phyloP scores from a whole-genome alignment of 2,797 vertebrate species.

The Nyctalus aviator region DNA sequence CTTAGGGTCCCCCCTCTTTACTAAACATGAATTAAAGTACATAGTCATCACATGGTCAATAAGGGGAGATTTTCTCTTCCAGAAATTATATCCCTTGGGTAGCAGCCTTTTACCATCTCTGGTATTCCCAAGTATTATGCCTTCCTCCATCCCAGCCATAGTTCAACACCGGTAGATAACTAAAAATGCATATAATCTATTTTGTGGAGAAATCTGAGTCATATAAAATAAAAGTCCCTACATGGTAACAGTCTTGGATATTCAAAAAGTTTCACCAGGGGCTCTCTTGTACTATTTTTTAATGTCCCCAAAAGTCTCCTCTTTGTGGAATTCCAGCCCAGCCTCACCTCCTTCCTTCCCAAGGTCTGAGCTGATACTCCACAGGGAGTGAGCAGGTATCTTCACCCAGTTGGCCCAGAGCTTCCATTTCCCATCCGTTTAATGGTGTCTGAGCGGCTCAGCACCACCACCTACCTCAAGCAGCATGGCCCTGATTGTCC shows the following conservation, averaged over 20 bases:
- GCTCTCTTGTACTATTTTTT: background rate
- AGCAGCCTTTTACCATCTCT: background rate
- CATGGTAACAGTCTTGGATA: background rate
- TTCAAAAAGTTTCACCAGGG: slow-evolving; percentile 4
- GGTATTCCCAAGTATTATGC: background rate
- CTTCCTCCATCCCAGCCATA: background rate
- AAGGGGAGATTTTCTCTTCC: background rate
- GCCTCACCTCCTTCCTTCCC: background rate
- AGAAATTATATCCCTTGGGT: background rate
- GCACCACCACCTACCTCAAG: too few relatives aligned
- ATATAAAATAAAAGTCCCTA: background rate
- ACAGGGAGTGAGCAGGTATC: background rate
- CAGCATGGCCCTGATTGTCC: background rate
- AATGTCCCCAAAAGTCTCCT: background rate
- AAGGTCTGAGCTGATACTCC: background rate
- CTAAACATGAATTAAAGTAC: background rate
- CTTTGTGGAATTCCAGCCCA: background rate
- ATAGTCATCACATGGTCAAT: background rate
- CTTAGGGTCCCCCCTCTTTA: background rate
- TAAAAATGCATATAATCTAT: background rate
- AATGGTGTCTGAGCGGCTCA: background rate
- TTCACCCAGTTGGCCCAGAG: background rate
- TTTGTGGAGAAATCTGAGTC: background rate
- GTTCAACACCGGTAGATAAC: background rate
- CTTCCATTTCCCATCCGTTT: background rate